Percentiles rank a stretch among this genome's conserved stretches.
These are phyloP conservation scores for Hirtodrosophila duncani DNA, from an alignment of 2,888 invertebrate species.

Conservation along the genomic window DNA sequence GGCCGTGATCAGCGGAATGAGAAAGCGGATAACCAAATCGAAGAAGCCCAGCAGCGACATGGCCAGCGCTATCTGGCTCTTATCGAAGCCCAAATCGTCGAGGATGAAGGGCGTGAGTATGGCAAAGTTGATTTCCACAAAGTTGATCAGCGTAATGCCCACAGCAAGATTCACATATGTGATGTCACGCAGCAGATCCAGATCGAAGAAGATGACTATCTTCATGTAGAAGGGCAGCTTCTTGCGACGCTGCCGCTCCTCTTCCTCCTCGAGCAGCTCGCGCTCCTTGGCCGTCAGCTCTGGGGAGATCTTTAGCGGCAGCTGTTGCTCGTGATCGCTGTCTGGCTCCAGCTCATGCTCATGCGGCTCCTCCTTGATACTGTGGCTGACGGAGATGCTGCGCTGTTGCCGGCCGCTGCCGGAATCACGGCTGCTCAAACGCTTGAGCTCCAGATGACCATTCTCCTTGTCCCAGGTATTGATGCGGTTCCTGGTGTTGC, in stretches of 20 bases:
- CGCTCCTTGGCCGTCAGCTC: slow-evolving; percentile 39
- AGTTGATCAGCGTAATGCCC: slow-evolving; percentile 85
- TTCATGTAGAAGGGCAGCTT: slow-evolving; percentile 81
- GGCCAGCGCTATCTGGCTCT: slow-evolving; percentile 81
- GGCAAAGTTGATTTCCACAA: slow-evolving; percentile 87
- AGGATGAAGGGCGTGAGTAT: slow-evolving; percentile 86
- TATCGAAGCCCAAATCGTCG: slow-evolving; percentile 81
- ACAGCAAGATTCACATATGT: slow-evolving; percentile 85
- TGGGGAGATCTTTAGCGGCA: neutral
- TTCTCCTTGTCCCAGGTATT: slow-evolving; percentile 53
- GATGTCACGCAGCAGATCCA: slow-evolving; percentile 84
- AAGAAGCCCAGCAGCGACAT: slow-evolving; percentile 85
- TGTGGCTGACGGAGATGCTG: slow-evolving; percentile 67
- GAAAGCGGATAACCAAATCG: slow-evolving; percentile 83
- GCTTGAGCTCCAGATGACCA: slow-evolving; percentile 55
- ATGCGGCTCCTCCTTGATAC: slow-evolving; percentile 65
- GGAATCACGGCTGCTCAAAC: slow-evolving; percentile 58
- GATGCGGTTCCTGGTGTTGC: slow-evolving; percentile 53
- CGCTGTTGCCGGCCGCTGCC: slow-evolving; percentile 44
- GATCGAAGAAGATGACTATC: slow-evolving; percentile 84
- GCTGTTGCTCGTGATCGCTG: slow-evolving; percentile 12
- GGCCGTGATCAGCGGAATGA: slow-evolving; percentile 83
- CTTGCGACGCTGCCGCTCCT: slow-evolving; percentile 53
- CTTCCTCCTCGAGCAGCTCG: slow-evolving; percentile 51
- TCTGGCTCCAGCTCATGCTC: slow-evolving; percentile 25